Evolutionary conservation across 2,888 invertebrate genomes (phyloP).

Genomic region (Oxytorus armatus): DNA sequence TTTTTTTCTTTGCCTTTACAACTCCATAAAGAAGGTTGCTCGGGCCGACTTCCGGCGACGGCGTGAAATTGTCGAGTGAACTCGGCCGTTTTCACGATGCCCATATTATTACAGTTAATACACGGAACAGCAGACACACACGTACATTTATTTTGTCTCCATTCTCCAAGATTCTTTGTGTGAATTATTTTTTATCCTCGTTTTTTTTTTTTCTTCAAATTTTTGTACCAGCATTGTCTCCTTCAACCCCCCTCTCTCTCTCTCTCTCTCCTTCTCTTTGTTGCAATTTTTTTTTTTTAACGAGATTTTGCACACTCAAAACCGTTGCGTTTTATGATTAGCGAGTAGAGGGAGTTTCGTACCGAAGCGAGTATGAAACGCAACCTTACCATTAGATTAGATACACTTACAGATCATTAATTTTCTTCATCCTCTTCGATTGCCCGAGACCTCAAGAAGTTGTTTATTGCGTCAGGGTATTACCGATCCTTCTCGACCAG

Average conservation of each 20-base stretch:
- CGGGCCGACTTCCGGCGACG: slow-evolving; percentile 64
- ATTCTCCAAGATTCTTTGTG: neutral
- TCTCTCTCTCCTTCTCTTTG: too few species aligned
- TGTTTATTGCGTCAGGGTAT: slow-evolving; percentile 67
- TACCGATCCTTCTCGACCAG: slow-evolving; percentile 49
- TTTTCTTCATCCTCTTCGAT: slow-evolving; percentile 63
- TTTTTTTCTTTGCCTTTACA: slow-evolving; percentile 41
- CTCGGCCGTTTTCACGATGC: slow-evolving; percentile 55
- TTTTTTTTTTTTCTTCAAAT: too few species aligned
- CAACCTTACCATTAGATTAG: slow-evolving; percentile 54
- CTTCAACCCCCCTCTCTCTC: too few species aligned
- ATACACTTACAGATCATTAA: slow-evolving; percentile 65
- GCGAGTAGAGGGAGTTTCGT: slow-evolving; percentile 1
- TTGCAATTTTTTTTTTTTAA: neutral
- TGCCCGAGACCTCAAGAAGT: slow-evolving; percentile 54
- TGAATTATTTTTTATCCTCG: neutral
- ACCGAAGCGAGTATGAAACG: slow-evolving; percentile 1
- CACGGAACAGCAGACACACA: neutral
- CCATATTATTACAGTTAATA: slow-evolving; percentile 39
- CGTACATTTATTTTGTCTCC: neutral
- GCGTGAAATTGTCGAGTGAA: slow-evolving; percentile 65
- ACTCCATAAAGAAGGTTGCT: slow-evolving; percentile 63
- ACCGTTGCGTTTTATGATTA: slow-evolving; percentile 33
- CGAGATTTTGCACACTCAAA: slow-evolving; percentile 19
- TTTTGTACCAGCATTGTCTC: slow-evolving; percentile 6